Evolutionary conservation across 1,140 invertebrate genomes (phyloP).

Genomic region (Andrena cerasifolii): DNA sequence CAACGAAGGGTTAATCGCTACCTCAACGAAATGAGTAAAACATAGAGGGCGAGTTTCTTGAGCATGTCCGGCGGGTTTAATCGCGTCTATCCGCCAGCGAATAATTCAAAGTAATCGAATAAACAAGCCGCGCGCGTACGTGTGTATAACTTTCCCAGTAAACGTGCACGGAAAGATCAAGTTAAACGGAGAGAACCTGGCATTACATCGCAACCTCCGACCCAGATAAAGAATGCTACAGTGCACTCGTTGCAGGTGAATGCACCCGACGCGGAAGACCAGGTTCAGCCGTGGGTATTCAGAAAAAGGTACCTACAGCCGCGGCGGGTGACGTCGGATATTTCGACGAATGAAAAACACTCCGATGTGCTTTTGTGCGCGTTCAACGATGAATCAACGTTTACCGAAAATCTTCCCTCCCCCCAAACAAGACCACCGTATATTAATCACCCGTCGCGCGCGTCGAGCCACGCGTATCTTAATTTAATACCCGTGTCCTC

Average conservation of each 20-base stretch:
- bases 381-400: neutral
- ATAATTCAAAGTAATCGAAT: conserved; percentile 16
- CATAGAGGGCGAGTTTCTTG: neutral
- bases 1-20: too few relatives aligned
- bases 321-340: neutral
- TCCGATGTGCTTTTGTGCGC: too few relatives aligned
- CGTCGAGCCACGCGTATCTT: neutral
- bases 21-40: neutral
- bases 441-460: neutral
- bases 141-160: neutral
- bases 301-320: conserved; percentile 21
- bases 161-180: conserved; percentile 32
- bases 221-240: conserved; percentile 60
- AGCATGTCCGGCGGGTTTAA: neutral
- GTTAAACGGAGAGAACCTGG: conserved; percentile 33
- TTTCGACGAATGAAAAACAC: too few relatives aligned
- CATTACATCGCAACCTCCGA: conserved; percentile 58
- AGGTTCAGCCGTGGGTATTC: neutral
- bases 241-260: conserved; percentile 64
- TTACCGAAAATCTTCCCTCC: neutral
- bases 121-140: neutral
- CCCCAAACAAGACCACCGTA: neutral
- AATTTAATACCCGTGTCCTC: neutral
- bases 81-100: conserved; percentile 5
- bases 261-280: conserved; percentile 38